Evolutionary conservation across 2,888 invertebrate species (phyloP).

Genomic region (Phortica magna): DNA sequence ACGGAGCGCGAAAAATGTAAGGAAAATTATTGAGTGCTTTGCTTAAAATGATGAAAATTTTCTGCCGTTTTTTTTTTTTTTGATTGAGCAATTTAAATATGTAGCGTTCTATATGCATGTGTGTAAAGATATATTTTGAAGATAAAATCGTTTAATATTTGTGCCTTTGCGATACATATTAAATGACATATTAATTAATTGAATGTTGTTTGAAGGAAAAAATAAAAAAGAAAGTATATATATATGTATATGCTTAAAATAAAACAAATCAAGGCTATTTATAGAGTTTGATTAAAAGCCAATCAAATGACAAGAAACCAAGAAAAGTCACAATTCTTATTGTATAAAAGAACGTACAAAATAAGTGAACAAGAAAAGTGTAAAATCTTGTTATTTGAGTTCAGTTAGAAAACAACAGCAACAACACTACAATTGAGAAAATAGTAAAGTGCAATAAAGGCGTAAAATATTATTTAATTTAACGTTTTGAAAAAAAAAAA

Average conservation of each 20-base stretch:
- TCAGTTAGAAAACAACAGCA: not conserved
- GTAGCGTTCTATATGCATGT: not conserved
- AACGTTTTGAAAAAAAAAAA: conserved; percentile 39
- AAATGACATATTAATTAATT: conserved; percentile 23
- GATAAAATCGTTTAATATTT: conserved; percentile 12
- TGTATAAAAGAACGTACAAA: not conserved
- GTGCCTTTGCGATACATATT: not conserved
- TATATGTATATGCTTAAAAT: conserved; percentile 2
- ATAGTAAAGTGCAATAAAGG: not conserved
- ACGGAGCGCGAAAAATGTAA: conserved; percentile 14
- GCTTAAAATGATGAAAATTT: conserved; percentile 16
- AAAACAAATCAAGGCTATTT: conserved; percentile 17
- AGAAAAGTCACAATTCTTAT: conserved; percentile 35
- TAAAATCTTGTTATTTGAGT: not conserved
- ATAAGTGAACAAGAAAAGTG: not conserved
- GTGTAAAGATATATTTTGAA: conserved; percentile 6
- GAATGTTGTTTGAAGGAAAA: conserved; percentile 12
- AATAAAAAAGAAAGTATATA: not conserved
- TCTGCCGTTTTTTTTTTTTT: not conserved
- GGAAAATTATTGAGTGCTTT: conserved; percentile 5
- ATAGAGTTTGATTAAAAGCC: conserved; percentile 41
- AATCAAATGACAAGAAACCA: conserved; percentile 39
- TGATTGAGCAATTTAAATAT: not conserved
- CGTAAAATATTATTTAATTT: not conserved
- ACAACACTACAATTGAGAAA: not conserved